Conservation (phyloP, 2,113 vertebrate genomes). For the Thinocorus orbignyianus region DNA sequence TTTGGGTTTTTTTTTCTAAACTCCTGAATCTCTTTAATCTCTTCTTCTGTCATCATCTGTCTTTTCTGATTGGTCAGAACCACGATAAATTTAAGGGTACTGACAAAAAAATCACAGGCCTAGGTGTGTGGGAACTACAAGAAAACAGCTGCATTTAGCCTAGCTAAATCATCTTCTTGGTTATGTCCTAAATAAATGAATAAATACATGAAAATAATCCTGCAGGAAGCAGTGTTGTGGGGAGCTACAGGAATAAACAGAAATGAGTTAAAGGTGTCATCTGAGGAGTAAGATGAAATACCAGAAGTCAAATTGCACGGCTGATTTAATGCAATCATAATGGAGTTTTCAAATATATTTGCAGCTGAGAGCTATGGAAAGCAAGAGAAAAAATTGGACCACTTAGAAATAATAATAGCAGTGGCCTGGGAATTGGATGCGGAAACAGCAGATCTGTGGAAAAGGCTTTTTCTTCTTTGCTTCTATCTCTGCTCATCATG, state of each 20-base stretch:
- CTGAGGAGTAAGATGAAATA: slow-evolving; percentile 59
- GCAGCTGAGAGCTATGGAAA: slow-evolving; percentile 56
- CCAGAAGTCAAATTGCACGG: slow-evolving; percentile 64
- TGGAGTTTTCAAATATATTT: slow-evolving; percentile 71
- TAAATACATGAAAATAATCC: not conserved
- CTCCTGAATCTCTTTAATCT: too few species aligned
- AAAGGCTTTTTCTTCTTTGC: not conserved
- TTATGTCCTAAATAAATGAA: not conserved
- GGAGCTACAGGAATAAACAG: not conserved
- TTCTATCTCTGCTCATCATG: not conserved
- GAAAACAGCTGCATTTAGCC: not conserved
- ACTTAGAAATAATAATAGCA: slow-evolving; percentile 67
- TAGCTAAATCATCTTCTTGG: not conserved
- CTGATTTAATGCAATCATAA: slow-evolving; percentile 69
- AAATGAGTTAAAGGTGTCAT: slow-evolving; percentile 56
- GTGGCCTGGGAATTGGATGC: not conserved
- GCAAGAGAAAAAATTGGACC: slow-evolving; percentile 66
- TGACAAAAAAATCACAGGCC: not conserved
- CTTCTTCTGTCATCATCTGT: too few species aligned
- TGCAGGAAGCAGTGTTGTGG: not conserved
- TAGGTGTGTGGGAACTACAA: not conserved
- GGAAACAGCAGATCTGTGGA: slow-evolving; percentile 8
- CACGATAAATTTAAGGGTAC: not conserved
- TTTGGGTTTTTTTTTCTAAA: too few species aligned
- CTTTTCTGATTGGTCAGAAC: too few species aligned